Percentiles rank a stretch among this genome's conserved stretches.
These are phyloP conservation scores for Zaprionus ornatus DNA, from an alignment of 1,140 invertebrate genomes.

Conservation along the genomic window DNA sequence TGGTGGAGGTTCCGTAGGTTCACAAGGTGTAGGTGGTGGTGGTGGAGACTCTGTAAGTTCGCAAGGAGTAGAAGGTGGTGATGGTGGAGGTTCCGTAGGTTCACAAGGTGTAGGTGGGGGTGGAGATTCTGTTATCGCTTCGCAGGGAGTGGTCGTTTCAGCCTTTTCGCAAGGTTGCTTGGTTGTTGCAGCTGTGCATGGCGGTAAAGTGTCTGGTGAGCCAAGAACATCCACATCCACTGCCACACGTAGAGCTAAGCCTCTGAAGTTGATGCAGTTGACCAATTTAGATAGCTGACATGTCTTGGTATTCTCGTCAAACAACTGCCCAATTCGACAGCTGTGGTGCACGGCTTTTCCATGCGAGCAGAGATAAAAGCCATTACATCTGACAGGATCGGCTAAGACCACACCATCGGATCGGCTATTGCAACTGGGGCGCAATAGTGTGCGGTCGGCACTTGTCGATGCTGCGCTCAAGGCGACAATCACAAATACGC, in stretches of 20 bases:
- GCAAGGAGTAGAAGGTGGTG: constrained; percentile 1
- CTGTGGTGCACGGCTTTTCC: constrained; percentile 23
- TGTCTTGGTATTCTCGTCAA: constrained; percentile 11
- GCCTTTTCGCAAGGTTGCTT: not conserved
- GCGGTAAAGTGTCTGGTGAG: constrained; percentile 28
- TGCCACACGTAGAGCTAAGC: constrained; percentile 19
- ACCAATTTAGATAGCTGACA: constrained; percentile 25
- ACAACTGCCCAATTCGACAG: constrained; percentile 28
- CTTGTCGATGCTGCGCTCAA: constrained; percentile 23
- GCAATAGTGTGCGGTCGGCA: constrained; percentile 4
- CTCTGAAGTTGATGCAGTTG: constrained; percentile 24
- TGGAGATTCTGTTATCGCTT: not conserved
- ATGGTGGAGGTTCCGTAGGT: not conserved
- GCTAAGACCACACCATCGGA: constrained; percentile 12
- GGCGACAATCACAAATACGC: constrained; percentile 43
- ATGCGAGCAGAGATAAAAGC: constrained; percentile 22
- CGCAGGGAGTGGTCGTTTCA: not conserved
- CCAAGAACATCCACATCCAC: not conserved
- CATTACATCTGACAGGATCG: constrained; percentile 32
- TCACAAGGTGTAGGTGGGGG: constrained; percentile 1
- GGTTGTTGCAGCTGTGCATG: constrained; percentile 1
- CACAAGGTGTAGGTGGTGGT: no score
- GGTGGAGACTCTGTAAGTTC: constrained; percentile 11
- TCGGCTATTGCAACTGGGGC: constrained; percentile 24
- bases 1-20: not conserved